Base-by-base conservation (phyloP, 2,888 invertebrate species). In the Eueremaeus valkanovi region DNA sequence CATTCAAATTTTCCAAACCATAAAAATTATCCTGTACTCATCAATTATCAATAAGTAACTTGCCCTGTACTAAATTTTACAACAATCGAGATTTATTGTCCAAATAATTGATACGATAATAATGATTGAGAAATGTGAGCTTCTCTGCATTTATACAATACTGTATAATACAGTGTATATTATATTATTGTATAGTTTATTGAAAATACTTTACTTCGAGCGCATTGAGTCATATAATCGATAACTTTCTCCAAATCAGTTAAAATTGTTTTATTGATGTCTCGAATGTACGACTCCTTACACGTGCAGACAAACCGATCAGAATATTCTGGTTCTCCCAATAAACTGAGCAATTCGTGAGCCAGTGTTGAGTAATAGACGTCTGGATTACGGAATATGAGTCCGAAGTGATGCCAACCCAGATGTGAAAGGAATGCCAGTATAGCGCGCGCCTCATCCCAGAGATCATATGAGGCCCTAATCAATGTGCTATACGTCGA, bases 391-490 rank as follows among this genome's bases (percentile, higher is more conserved):
- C 79, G 58, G 58, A 74, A 79, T 2, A 79, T 76, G 45, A 79
- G 74, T 21, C 79, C 79, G 36, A 79, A 79, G 13, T 75, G 42
- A 63, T 68, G 75, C 79, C 79, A 79, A 16, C 76, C 72, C 36
- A 78, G 78, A 42, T 79, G 78, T 5, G 70, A 27, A n/a, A 79
- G 61, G 55, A 79, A 79, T 0, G 78, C 79, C 13, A 79, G 29
- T 18, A 79, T 79, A 11, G 79, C 79, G 27, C 73, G 45, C 1
- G 79, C 79, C 45, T 79, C 78, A 58, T 79, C 79, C n/a, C 76
- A 24, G 24, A 79, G 55, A 58, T 79, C 79, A 36, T 79, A 79
- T 13, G 79, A 79, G 72, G 79, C 76, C 5, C 80, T 73, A 21
- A 79, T 77, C 40, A 80, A 61, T 6, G 79, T 79, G 16, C 40